Base-by-base conservation (phyloP, 2,797 vertebrate genomes). In the Atherinosoma microstoma region DNA sequence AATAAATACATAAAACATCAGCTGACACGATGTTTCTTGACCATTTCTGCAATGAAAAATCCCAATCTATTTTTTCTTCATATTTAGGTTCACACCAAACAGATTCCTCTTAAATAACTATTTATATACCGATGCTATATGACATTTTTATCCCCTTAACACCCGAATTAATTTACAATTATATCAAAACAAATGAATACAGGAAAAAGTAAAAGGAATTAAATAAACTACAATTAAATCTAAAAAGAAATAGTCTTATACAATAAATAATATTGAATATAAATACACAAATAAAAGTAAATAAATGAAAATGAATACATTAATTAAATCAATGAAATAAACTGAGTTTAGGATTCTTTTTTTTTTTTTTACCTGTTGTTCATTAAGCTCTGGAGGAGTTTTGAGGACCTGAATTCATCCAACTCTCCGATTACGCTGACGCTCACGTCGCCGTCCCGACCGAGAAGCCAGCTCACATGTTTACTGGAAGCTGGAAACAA, bases 361-460 rank as follows among this genome's bases (percentile, higher is more conserved):
- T 13, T 12, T 35, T 13, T 4, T 58, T 20, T 58, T 12, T 84
- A 92, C 91, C 90, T 91, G 83, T 68, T 80, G 75, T 87, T 88
- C 63, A 84, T 67, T 72, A 86, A 76, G 63, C 72, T 85, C 73
- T 89, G 84, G 9, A 95, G 91, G 38, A 94, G 87, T 79, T 92
- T 92, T 51, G 92, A 93, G 40, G 94, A 90, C 74, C 86, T 90
- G 79, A 94, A 81, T 45, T 94, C 93, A 1, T 94, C 93, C 78
- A 86, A 53, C 72, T 94, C 94, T 51, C 94, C 94, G 1, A 96
- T 95, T 56, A 95, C 78, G 0, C 64, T 78, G 73, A 95, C 93
- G 51, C 94, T 90, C 54, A 96, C 91, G 5, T 95, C 94, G n/a
- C 95, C 95, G 13, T 96, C 94, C 3, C 88, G 90, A 2, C 94